These are phyloP conservation scores for Frankliniella fusca DNA, from an alignment of 2,888 invertebrate species.

Conservation along the genomic window DNA sequence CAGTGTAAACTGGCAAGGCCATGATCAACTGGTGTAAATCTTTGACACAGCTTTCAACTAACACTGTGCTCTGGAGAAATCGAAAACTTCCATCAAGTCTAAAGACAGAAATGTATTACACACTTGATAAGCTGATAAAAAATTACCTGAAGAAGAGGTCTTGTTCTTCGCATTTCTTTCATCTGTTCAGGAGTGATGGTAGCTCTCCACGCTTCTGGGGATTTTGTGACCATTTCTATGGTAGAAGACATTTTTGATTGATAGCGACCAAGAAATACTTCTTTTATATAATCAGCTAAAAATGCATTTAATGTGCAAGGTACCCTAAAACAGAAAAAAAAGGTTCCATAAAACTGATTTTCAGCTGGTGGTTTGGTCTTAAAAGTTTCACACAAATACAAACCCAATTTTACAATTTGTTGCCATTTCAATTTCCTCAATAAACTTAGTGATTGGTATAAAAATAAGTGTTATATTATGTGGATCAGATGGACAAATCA, in stretches of 20 bases:
- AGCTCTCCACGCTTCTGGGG: slow-evolving; percentile 74
- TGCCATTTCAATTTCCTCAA: slow-evolving; percentile 74
- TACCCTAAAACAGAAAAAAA: slow-evolving; percentile 46
- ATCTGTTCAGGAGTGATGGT: slow-evolving; percentile 66
- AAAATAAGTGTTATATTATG: slow-evolving; percentile 73
- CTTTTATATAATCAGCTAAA: slow-evolving; percentile 79
- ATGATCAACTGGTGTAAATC: slow-evolving; percentile 66
- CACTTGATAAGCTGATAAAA: not conserved
- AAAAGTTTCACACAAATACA: slow-evolving; percentile 35
- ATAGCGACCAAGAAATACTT: slow-evolving; percentile 76
- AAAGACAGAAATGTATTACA: not conserved
- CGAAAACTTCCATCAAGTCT: slow-evolving; percentile 26
- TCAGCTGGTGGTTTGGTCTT: too few species aligned
- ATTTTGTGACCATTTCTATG: slow-evolving; percentile 68
- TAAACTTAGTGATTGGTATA: slow-evolving; percentile 75
- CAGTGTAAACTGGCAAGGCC: slow-evolving; percentile 68
- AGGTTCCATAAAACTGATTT: slow-evolving; percentile 5
- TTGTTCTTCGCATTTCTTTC: slow-evolving; percentile 57
- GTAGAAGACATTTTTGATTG: slow-evolving; percentile 60
- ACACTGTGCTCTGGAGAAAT: slow-evolving; percentile 62
- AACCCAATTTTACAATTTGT: slow-evolving; percentile 57
- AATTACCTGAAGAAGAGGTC: slow-evolving; percentile 62
- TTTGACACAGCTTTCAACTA: slow-evolving; percentile 62
- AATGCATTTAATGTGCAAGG: slow-evolving; percentile 78
- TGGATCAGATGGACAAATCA: slow-evolving; percentile 73